A percentile compares a stretch with the other conserved stretches of the same genome.
phyloP scores from a whole-genome alignment of 1,140 invertebrate genomes.

The Drosophila neocordata region DNA sequence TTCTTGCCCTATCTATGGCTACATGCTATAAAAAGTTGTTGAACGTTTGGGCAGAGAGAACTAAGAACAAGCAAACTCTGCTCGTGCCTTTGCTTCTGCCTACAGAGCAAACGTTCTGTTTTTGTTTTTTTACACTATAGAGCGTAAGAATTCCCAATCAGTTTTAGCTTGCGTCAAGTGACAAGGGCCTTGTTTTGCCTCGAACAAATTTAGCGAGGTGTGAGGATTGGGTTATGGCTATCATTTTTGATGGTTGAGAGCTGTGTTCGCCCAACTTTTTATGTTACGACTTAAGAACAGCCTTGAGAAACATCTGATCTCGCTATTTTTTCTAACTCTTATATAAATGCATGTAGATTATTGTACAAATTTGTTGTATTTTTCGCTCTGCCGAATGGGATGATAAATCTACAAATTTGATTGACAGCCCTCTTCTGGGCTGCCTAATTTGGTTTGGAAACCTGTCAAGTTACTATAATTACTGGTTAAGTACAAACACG shows the following conservation, averaged over 20 bases:
- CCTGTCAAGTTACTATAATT: conserved; percentile 59
- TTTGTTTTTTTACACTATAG: conserved; percentile 3
- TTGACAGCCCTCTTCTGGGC: conserved; percentile 62
- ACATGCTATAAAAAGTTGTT: background rate
- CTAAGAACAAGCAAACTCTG: background rate
- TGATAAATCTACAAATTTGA: conserved; percentile 51
- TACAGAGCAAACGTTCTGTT: background rate
- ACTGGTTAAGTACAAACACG: conserved; percentile 56
- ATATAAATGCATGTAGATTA: background rate
- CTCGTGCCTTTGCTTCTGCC: background rate
- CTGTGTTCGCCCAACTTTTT: conserved; percentile 68
- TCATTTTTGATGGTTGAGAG: conserved; percentile 59
- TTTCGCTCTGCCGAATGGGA: background rate
- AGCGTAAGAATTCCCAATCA: conserved; percentile 49
- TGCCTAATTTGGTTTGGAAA: conserved; percentile 55
- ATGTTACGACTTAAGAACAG: conserved; percentile 73
- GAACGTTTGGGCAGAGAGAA: background rate
- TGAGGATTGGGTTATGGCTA: conserved; percentile 69
- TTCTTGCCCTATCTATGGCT: background rate
- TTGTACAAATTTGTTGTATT: background rate
- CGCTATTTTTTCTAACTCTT: conserved; percentile 30
- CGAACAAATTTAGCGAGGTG: conserved; percentile 4
- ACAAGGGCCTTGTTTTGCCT: accelerated
- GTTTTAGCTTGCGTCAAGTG: conserved; percentile 22
- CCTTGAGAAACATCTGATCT: conserved; percentile 72